Evolutionary conservation across 2,888 invertebrate species (phyloP).

Genomic region (Polylopha cassiicola): DNA sequence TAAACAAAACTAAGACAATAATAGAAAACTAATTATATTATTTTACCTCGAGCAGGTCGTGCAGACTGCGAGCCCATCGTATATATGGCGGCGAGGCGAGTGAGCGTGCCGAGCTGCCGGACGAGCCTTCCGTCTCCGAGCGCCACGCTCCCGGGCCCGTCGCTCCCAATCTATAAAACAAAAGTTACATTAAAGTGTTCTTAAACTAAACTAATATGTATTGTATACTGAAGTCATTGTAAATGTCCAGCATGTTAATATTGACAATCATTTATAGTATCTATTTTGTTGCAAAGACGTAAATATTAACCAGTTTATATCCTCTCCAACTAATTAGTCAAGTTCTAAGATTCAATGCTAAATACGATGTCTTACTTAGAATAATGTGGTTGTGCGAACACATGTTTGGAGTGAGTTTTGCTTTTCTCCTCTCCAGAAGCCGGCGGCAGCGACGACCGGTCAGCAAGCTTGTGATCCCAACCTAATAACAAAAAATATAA

Average conservation of each 20-base stretch:
- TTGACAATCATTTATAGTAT: too few relatives aligned
- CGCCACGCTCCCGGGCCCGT: constrained; percentile 59
- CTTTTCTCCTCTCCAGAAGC: constrained; percentile 85
- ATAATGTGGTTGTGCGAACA: constrained; percentile 70
- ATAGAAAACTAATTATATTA: not conserved
- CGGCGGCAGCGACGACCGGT: constrained; percentile 89
- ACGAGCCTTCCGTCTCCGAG: constrained; percentile 72
- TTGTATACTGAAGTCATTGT: too few relatives aligned
- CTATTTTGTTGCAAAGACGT: too few relatives aligned
- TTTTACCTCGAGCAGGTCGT: constrained; percentile 83
- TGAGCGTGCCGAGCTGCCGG: constrained; percentile 69
- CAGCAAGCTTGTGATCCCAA: constrained; percentile 79
- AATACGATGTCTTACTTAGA: constrained; percentile 57
- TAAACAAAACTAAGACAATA: too few relatives aligned
- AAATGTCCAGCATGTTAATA: too few relatives aligned
- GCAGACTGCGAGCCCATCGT: constrained; percentile 92
- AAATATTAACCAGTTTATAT: too few relatives aligned
- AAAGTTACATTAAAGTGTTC: too few relatives aligned
- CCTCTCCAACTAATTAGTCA: too few relatives aligned
- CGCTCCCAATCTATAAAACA: constrained; percentile 10
- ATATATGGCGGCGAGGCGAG: constrained; percentile 82
- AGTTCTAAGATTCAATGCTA: too few relatives aligned
- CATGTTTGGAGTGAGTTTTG: constrained; percentile 72
- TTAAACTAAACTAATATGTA: too few relatives aligned
- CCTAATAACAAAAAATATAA: constrained; percentile 48